phyloP scores from a whole-genome alignment of 2,888 invertebrate species.

The Aquatica leii region DNA sequence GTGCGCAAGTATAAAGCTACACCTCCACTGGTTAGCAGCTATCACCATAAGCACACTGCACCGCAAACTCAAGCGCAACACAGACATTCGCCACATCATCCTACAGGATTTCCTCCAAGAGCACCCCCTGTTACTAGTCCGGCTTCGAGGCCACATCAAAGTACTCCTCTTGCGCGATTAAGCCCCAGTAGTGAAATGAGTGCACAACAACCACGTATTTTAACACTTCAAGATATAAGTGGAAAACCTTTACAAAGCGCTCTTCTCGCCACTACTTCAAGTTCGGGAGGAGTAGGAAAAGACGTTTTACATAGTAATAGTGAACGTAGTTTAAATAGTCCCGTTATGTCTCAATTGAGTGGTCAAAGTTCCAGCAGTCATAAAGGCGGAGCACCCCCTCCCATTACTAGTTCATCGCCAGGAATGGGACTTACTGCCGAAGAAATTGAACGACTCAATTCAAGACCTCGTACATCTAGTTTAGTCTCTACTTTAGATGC shows the following conservation, averaged over 20 bases:
- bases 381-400: conserved; percentile 73
- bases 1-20: conserved; percentile 88
- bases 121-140: conserved; percentile 77
- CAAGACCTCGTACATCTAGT: conserved; percentile 87
- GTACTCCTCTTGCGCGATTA: conserved; percentile 87
- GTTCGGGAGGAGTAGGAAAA: conserved; percentile 87
- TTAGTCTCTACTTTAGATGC: conserved; percentile 92
- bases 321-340: conserved; percentile 90
- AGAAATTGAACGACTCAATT: conserved; percentile 90
- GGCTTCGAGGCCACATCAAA: conserved; percentile 80
- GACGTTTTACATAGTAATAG: conserved; percentile 91
- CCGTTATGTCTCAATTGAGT: conserved; percentile 90
- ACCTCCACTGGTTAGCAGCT: conserved; percentile 80
- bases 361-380: conserved; percentile 85
- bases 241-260: conserved; percentile 92
- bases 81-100: conserved; percentile 80
- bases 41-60: conserved; percentile 79
- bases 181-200: conserved; percentile 94
- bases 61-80: conserved; percentile 73
- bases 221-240: conserved; percentile 93
- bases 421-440: conserved; percentile 90
- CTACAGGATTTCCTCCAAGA: conserved; percentile 76
- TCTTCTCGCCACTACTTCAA: conserved; percentile 86
- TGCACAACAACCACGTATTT: conserved; percentile 88
- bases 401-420: conserved; percentile 73